Evolutionary conservation across 2,888 invertebrate species (phyloP), one percentile per base, ranked within the genome.

Genomic region (Anorthoa munda): DNA sequence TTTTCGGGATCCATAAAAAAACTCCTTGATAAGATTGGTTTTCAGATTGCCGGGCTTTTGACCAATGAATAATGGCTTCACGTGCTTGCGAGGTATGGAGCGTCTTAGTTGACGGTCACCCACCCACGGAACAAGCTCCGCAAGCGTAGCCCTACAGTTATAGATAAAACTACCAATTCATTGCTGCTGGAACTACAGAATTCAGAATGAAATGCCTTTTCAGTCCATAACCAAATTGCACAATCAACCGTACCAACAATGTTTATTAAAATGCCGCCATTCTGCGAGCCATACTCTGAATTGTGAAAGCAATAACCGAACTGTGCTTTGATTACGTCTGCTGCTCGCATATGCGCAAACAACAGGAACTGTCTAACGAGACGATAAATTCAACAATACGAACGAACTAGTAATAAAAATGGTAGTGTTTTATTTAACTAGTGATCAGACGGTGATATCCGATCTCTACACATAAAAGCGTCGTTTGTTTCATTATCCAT

Each of bases 401-500:
- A 48, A 11, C 26, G 23, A 48, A 26, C 23, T 13, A 51, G 17
- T 59, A 64, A 59, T 60, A 46, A 56, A 65, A 74, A 70, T 64
- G 50, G 48, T 58, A 13, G 46, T 70, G 18, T 46, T 60, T 60
- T 60, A 60, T 45, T 59, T 21, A 39, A 46, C 45, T 60, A 21
- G 45, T 60, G 60, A 60, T 63, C 45, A 59, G 39, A 59, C 66
- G 45, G 53, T 66, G 55, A 55, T 48, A 59, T 45, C 46, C 45
- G 70, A 68, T 53, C 69, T 60, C 13, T 45, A 31, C 12, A 59
- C 51, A 70, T 68, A 61, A 81, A 70, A 58, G 31, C 51, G 12
- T 56, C 69, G 67, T 66, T 68, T 78, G 45, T 81, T 77, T 74
- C 26, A 23, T 59, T 60, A 48, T 50, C 13, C 17, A 64, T 73